Evolutionary conservation across 2,797 vertebrate genomes (phyloP), one percentile per base, ranked within the genome.

Genomic region (Rhynchonycteris naso): DNA sequence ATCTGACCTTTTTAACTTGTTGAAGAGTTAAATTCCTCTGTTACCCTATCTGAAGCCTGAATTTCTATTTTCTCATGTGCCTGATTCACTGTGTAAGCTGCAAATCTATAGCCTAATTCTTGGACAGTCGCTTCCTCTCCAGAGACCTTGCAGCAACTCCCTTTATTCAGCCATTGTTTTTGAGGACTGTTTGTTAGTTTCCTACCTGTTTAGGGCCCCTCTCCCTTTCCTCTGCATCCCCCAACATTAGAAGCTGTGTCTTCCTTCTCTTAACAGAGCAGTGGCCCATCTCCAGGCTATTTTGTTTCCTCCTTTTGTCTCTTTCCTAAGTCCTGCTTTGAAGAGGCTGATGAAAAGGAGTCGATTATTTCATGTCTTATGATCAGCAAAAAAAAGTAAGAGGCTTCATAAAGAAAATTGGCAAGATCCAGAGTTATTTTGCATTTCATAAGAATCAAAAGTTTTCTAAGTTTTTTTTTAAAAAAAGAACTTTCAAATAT

Each of bases 301-400:
- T 95, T 94, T 84, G 83, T 93, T 88, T 75, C 66, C 19, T 88
- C 47, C 33, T 96, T 88, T 87, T 4, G 15, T 94, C 93, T 95
- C 38, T 80, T 95, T 93, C 93, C 91, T 78, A 80, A 94, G 78
- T 94, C 85, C 84, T 88, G 68, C 95, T 97, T 96, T 97, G 97
- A 97, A 97, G 93, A 95, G n/a, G 87, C 79, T 93, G 75, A 83
- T 86, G 75, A 76, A 95, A 95, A 78, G 71, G 56, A 92, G 79
- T 88, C 94, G 91, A 92, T 97, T 96, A 79, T 95, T 97, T 94
- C 78, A 79, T 96, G 88, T 97, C 94, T 95, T 93, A 95, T 94
- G 94, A 90, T 97, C 94, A 92, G 93, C 85, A 56, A 80, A 91
- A 84, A 94, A 93, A 88, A 95, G 92, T 35, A 82, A 83, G 81